Evolutionary conservation across 2,797 vertebrate genomes (phyloP), one percentile per base, ranked within the genome.

Genomic region (Sebastes kiyomatsui): DNA sequence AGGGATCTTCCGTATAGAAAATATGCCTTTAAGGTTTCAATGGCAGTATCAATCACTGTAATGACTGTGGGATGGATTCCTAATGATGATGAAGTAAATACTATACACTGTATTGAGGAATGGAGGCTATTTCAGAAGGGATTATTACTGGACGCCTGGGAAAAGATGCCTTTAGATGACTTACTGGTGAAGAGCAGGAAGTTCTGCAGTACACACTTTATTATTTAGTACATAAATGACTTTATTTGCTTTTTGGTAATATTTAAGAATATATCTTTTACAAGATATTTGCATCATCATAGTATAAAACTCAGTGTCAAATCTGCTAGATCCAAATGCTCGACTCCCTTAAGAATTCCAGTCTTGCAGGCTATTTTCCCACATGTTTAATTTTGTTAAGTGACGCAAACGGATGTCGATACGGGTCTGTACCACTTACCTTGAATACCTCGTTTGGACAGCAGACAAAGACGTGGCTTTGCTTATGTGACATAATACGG

Each of bases 341-440:
- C 8, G 28, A 28, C 55, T 88, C 85, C 82, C 81, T 78, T 23
- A 81, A 85, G 83, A 85, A 84, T 86, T 71, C 76, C 69, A 77
- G 71, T 81, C 86, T 85, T 58, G 70, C 77, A 65, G 80, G 88
- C 86, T 89, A 87, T 94, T 94, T 94, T 93, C 90, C 92, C 91
- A 91, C 91, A 93, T 90, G 89, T 92, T 93, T 95, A 93, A 95
- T 94, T 94, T 94, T 62, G 89, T 94, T 94, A 94, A 94, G 93
- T 93, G 94, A 93, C 59, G 81, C 92, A 88, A 91, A 92, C 79
- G 75, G 83, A 93, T 91, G 91, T 94, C 93, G 90, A 94, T 94
- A 93, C 87, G 18, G 61, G 73, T 91, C 91, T 90, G 91, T 88
- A 90, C 91, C 93, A 93, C 93, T 95, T 93, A 92, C 91, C 89